Base-by-base conservation (phyloP, 2,113 vertebrate species). In the Stigmatopora nigra region DNA sequence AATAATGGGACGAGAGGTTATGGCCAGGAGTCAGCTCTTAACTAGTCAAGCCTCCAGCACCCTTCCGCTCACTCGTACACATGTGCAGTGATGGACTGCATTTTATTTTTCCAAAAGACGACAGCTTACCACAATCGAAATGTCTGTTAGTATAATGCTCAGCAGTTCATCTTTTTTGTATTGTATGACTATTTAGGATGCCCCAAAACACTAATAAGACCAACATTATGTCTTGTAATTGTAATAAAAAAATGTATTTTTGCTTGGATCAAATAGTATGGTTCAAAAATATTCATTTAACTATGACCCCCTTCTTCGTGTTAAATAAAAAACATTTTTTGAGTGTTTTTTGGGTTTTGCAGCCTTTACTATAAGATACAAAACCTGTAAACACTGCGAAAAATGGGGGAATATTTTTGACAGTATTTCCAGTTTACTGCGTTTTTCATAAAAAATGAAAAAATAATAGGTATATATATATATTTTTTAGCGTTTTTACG, bases 1-100 rank as follows among this genome's bases (percentile, higher is more conserved):
- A 79, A 75, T 69, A 71, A 71, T 73, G 3, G 35, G 59, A 64
- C 19, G 68, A 36, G 71, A 69, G 73, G 74, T 73, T 73, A 61
- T 61, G 73, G 66, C 14, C 35, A 44, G 67, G 64, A 82, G 73
- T 56, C 9, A 20, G 53, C 61, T 76, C 53, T 68, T 67, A 69
- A 82, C 78, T 62, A 77, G 64, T 82, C 75, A 83, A 61, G 75
- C 81, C 73, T 72, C 59, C 70, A 58, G 70, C 69, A 70, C 67
- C 72, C 3, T 77, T 69, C 46, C n/a, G 11, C 52, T 13, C 19
- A 11, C 51, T 76, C 68, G 52, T 49, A 12, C 82, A 84, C 78
- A 84, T 86, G 82, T 82, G 68, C 16, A 14, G 8, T 1, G 47
- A 63, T 63, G 15, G 17, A 35, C 9, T 31, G 4, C 17, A 10